Evolutionary conservation across 2,113 vertebrate genomes (phyloP).

Genomic region (Hemiscyllium ocellatum): DNA sequence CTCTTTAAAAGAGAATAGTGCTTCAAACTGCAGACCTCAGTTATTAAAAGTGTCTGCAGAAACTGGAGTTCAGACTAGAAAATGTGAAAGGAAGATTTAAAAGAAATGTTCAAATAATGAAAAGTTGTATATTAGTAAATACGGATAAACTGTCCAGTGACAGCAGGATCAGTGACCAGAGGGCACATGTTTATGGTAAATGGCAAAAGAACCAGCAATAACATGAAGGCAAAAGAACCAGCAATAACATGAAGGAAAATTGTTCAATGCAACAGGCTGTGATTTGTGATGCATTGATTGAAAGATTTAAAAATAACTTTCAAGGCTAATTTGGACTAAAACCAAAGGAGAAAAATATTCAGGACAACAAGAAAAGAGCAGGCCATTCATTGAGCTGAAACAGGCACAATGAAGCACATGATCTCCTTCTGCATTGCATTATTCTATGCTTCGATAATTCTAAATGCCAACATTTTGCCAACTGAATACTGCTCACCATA

Average conservation of each 20-base stretch:
- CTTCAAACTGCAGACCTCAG: not conserved
- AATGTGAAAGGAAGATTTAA: not conserved
- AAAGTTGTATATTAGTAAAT: not conserved
- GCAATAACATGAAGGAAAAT: not conserved
- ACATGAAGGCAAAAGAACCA: not conserved
- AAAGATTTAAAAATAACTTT: not conserved
- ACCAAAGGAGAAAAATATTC: not conserved
- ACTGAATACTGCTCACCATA: not conserved
- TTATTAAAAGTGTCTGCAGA: not conserved
- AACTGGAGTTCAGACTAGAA: not conserved
- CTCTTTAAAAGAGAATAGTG: not conserved
- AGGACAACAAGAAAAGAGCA: not conserved
- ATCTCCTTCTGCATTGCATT: not conserved
- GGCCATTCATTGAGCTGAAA: not conserved
- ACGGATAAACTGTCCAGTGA: not conserved
- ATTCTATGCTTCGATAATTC: not conserved
- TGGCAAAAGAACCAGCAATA: not conserved
- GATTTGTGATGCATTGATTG: not conserved
- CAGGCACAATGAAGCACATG: not conserved
- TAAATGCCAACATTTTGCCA: not conserved
- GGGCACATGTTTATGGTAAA: not conserved
- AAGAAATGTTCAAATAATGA: not conserved
- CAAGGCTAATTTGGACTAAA: not conserved
- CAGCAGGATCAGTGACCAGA: not conserved
- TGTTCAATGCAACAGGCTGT: not conserved